These are phyloP conservation scores for Fulmarus glacialis DNA, from an alignment of 2,113 vertebrate genomes.

Conservation along the genomic window DNA sequence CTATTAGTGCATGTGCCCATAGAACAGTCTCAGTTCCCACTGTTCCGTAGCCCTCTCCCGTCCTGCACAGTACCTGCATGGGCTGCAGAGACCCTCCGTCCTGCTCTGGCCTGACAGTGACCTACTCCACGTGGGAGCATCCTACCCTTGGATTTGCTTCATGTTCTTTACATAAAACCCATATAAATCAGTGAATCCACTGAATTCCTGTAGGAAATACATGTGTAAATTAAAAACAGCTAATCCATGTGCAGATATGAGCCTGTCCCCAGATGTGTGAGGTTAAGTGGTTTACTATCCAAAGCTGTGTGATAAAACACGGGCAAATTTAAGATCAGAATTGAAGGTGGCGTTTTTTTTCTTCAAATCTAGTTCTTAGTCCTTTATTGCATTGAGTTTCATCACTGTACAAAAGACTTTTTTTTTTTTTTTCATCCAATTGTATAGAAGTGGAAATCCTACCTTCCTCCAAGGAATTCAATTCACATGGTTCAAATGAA, in stretches of 20 bases:
- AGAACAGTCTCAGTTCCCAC: too few species aligned
- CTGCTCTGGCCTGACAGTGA: neutral
- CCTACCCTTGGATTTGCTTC: neutral
- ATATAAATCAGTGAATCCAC: neutral
- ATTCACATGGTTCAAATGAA: conserved; percentile 17
- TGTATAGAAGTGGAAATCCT: neutral
- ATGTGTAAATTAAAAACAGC: neutral
- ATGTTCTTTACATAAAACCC: neutral
- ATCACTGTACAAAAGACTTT: neutral
- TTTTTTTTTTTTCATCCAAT: neutral
- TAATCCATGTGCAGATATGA: neutral
- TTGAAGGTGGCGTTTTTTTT: neutral
- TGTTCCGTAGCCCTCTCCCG: neutral
- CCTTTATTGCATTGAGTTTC: neutral
- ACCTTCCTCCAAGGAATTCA: neutral
- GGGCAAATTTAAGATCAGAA: neutral
- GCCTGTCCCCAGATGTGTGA: neutral
- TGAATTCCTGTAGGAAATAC: neutral
- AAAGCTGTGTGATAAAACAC: neutral
- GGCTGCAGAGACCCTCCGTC: neutral
- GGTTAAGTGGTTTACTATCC: neutral
- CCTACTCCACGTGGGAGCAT: fast-evolving
- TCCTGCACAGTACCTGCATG: neutral
- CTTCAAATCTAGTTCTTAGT: neutral
- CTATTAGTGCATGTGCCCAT: fast-evolving